Base-by-base conservation (phyloP, 2,888 invertebrate genomes). In the Eristalinus sepulchralis region DNA sequence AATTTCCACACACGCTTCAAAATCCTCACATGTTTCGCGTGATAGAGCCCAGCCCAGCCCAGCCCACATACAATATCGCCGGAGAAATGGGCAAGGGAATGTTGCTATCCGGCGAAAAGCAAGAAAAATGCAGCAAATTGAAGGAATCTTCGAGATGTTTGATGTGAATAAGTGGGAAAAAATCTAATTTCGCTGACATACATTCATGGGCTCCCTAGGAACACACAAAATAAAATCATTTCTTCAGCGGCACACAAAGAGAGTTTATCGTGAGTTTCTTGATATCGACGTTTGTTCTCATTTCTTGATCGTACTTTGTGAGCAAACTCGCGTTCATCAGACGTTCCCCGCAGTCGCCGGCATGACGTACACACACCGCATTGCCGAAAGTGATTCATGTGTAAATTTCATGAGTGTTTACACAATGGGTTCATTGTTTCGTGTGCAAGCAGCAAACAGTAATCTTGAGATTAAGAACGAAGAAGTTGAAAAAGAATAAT, bases 401-500 rank as follows among this genome's bases (percentile, higher is more conserved):
- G 39, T 47, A 39, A 31, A 66, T 64, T 64, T 53, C 31, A 67
- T 59, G 66, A 67, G 66, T 47, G 17, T 24, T 76, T 60, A 24
- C 76, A 76, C 76, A 76, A 76, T 76, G 59, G 59, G 39, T 13
- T 67, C 67, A 67, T 67, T 76, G 60, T 67, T 67, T 76, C 24
- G 47, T 67, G 34, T 36, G 33, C 75, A 60, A 33, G 55, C 57
- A 57, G 57, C 11, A 22, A 57, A 33, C 22, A 31, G 36, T 1
- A 59, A 59, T 75, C 39, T 31, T 47, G 11, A 67, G 60, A 76
- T 76, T 66, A 60, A 24, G 24, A 67, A 75, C 57, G n/a, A 62
- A 73, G 22, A 27, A 10, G 67, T 31, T 39, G 6, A 47, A 4
- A 33, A 33, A 39, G 68, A 55, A 17, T 8, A 47, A 47, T 17